These are phyloP conservation scores for Cossypha heuglini DNA, from an alignment of 2,797 vertebrate genomes.

Conservation along the genomic window DNA sequence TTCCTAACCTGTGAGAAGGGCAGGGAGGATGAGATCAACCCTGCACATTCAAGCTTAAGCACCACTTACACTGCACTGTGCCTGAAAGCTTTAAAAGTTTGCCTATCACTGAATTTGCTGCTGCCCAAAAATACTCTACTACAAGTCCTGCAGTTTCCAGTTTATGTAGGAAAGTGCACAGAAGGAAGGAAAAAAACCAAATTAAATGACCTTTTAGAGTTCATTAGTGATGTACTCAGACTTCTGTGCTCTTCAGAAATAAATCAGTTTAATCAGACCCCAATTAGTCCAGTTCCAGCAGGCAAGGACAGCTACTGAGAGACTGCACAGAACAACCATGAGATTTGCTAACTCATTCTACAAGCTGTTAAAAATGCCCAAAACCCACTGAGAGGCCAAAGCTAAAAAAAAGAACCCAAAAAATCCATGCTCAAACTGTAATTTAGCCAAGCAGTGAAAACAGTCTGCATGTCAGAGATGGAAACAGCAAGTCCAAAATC, in stretches of 20 bases:
- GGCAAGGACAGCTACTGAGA: not conserved
- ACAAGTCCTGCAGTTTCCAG: not conserved
- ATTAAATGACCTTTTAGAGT: not conserved
- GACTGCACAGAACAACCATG: not conserved
- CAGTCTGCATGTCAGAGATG: not conserved
- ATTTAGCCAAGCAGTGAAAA: not conserved
- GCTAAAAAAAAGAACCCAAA: not conserved
- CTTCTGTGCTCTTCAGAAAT: not conserved
- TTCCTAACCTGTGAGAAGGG: not conserved
- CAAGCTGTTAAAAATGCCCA: not conserved
- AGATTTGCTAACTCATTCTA: not conserved
- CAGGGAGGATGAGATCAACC: fast-evolving
- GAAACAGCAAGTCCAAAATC: not conserved
- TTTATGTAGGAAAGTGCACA: not conserved
- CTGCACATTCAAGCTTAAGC: not conserved
- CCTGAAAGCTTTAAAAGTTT: not conserved
- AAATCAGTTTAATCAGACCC: slow-evolving; percentile 37
- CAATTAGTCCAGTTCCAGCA: not conserved
- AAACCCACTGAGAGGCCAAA: not conserved
- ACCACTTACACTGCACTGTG: not conserved
- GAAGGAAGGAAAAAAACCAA: not conserved
- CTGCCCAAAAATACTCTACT: not conserved
- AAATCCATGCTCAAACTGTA: not conserved
- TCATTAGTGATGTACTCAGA: not conserved
- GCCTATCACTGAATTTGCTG: not conserved